Percentiles rank a stretch among this genome's conserved stretches.
These are phyloP conservation scores for Cephalotes varians DNA, from an alignment of 2,888 invertebrate genomes.

Conservation along the genomic window DNA sequence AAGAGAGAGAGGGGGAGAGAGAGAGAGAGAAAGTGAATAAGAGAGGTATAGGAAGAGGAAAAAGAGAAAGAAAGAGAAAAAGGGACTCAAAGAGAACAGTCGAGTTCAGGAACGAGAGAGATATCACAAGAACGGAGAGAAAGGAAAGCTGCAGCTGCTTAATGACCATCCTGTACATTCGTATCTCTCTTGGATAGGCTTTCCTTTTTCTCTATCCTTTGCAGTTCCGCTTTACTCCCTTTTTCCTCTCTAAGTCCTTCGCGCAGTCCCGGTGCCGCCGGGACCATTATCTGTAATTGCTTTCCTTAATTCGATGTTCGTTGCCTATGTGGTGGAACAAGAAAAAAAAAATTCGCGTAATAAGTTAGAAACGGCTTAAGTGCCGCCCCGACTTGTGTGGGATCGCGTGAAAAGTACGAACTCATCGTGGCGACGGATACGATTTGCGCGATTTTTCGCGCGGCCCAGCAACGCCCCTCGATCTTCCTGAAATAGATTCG, in stretches of 20 bases:
- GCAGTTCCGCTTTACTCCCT: constrained; percentile 16
- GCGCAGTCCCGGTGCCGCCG: constrained; percentile 66
- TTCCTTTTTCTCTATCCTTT: constrained; percentile 46
- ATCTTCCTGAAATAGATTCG: neutral
- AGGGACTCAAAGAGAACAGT: neutral
- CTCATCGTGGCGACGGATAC: neutral
- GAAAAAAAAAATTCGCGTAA: constrained; percentile 63
- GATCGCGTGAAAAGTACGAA: constrained; percentile 3
- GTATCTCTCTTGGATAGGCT: constrained; percentile 69
- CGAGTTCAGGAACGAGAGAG: constrained; percentile 39
- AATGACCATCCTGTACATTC: constrained; percentile 76
- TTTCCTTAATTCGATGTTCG: constrained; percentile 80
- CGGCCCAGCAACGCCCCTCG: neutral
- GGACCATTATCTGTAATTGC: constrained; percentile 83
- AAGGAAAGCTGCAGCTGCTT: constrained; percentile 67
- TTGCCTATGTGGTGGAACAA: constrained; percentile 60
- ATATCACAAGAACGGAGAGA: constrained; percentile 55
- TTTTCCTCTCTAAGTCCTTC: constrained; percentile 42
- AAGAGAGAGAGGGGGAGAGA: neutral
- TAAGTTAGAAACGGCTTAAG: constrained; percentile 58
- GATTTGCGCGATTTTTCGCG: constrained; percentile 9
- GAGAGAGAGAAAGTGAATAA: neutral
- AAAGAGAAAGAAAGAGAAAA: constrained; percentile 9
- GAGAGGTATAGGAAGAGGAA: constrained; percentile 34
- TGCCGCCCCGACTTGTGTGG: neutral